Base-by-base conservation (phyloP, 2,797 vertebrate genomes). In the Gymnothorax javanicus region DNA sequence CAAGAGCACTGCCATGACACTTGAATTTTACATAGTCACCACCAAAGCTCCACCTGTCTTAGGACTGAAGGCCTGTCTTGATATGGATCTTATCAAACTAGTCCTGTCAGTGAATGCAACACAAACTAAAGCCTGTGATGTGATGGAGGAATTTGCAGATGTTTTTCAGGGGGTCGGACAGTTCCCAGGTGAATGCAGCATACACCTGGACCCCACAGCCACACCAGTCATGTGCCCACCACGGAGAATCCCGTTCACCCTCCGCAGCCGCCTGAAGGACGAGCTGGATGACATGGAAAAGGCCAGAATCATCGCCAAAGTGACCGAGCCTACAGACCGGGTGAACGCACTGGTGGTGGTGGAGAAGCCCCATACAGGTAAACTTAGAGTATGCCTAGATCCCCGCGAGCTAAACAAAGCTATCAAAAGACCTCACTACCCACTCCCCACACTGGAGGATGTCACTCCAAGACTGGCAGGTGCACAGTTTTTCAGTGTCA, bases 21-120 rank as follows among this genome's bases (percentile, higher is more conserved):
- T 81, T 64, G 52, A 84, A 9, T 88, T 86, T 71, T 81, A 86
- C 50, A 73, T 81, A 60, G 71, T 67, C 23, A 25, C 33, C 73
- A 85, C 59, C 69, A 27, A 81, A 23, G 73, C 52, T n/a, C n/a
- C n/a, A n/a, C n/a, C n/a, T 54, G 71, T 82, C 84, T 71, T 82
- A 1, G 58, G 33, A 43, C 33, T 43, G 33, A 43, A 43, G 33
- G 33, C 33, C 33, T 86, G 43, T 20, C 84, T 79, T 73, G 59
- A 88, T 23, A 20, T 85, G 54, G 60, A 88, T 71, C 77, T 85
- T 52, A 86, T 86, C 62, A 85, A 62, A 67, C 59, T 67, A 62
- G 83, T 62, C 64, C 1, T 43, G 15, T 17, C 58, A 43, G 9
- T 62, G 43, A 84, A 23, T 84, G 54, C 60, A 33, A 33, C 60